phyloP scores from a whole-genome alignment of 1,140 invertebrate species.

The Hylaeus volcanicus region DNA sequence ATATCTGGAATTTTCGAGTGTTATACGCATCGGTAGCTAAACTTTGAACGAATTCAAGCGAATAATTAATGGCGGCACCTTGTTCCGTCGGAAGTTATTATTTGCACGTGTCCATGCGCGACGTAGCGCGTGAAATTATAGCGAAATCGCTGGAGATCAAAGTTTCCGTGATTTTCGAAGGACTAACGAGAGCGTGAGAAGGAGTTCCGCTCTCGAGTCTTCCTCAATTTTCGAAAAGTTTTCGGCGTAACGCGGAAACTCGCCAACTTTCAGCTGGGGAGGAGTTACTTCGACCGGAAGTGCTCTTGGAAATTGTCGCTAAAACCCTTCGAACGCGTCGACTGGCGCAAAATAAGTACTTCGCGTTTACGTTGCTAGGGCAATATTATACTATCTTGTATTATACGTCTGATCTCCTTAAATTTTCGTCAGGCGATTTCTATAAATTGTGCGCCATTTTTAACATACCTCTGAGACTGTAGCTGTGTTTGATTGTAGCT shows the following conservation, averaged over 20 bases:
- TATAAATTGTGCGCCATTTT: too few species aligned
- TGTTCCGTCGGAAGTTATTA: conserved; percentile 2
- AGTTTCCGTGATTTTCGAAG: neutral
- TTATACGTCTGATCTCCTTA: neutral
- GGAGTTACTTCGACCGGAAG: neutral
- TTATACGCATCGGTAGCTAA: too few species aligned
- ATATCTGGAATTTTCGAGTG: too few species aligned
- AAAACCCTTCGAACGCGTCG: conserved; percentile 1
- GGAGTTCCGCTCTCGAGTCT: neutral
- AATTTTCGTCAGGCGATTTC: too few species aligned
- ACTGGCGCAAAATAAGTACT: neutral
- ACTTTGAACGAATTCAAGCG: too few species aligned
- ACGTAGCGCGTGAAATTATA: neutral
- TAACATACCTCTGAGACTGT: too few species aligned
- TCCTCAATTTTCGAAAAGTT: conserved; percentile 21
- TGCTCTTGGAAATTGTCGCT: conserved; percentile 23
- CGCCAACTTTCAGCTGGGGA: neutral
- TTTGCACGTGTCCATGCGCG: conserved; percentile 2
- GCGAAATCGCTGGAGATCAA: neutral
- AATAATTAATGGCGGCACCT: neutral
- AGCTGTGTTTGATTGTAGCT: too few species aligned
- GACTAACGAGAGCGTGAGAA: neutral
- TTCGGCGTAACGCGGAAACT: neutral
- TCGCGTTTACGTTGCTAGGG: neutral
- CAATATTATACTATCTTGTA: neutral